Evolutionary conservation across 2,888 invertebrate genomes (phyloP).

Genomic region (Neria commutata): DNA sequence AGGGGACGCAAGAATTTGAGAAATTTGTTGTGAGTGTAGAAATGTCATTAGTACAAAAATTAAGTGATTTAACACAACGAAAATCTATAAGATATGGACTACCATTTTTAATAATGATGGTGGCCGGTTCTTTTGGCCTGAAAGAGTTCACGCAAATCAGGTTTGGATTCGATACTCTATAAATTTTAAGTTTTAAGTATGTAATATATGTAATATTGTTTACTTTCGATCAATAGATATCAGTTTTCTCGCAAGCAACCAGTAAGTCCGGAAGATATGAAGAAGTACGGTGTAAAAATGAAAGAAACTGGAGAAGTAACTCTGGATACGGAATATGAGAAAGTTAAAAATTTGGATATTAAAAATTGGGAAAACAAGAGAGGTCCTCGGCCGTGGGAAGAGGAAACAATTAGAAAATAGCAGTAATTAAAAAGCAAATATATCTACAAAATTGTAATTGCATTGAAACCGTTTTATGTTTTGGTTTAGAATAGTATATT

Average conservation of each 20-base stretch:
- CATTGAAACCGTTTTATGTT: too few relatives aligned
- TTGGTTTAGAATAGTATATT: too few relatives aligned
- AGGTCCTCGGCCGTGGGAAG: slow-evolving; percentile 87
- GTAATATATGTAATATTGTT: slow-evolving; percentile 16
- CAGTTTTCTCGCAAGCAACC: slow-evolving; percentile 68
- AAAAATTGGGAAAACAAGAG: slow-evolving; percentile 86
- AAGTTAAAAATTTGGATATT: slow-evolving; percentile 74
- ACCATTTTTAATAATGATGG: slow-evolving; percentile 74
- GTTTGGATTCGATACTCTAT: slow-evolving; percentile 44
- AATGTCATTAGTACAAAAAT: slow-evolving; percentile 46
- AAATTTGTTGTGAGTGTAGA: slow-evolving; percentile 31
- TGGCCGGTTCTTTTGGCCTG: slow-evolving; percentile 80
- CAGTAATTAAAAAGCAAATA: too few relatives aligned
- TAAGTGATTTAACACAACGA: slow-evolving; percentile 40
- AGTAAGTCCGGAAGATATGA: slow-evolving; percentile 69
- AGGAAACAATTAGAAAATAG: slow-evolving; percentile 38
- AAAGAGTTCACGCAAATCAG: slow-evolving; percentile 76
- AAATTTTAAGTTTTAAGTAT: not conserved
- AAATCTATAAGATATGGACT: slow-evolving; percentile 68
- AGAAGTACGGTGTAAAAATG: slow-evolving; percentile 71
- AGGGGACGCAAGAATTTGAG: slow-evolving; percentile 13
- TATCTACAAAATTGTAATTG: too few relatives aligned
- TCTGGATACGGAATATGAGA: slow-evolving; percentile 76
- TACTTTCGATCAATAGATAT: slow-evolving; percentile 60
- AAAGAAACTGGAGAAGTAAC: slow-evolving; percentile 73